Percentiles rank a stretch among this genome's conserved stretches.
These are phyloP conservation scores for Teleogryllus oceanicus DNA, from an alignment of 2,888 invertebrate species.

Conservation along the genomic window DNA sequence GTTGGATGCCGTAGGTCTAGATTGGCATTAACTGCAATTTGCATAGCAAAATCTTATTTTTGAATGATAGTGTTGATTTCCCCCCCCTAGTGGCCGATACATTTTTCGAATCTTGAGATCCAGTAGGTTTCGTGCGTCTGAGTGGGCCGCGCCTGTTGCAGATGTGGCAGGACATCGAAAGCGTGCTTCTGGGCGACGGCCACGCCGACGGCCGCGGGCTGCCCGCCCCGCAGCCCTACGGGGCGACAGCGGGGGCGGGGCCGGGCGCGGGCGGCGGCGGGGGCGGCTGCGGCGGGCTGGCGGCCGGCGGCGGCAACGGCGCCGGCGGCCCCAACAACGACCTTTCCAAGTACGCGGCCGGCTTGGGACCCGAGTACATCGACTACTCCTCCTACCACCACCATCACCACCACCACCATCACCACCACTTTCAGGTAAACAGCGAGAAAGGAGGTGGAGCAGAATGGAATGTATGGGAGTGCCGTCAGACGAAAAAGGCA, in stretches of 20 bases:
- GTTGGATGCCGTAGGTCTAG: too few species aligned
- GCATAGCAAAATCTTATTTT: too few species aligned
- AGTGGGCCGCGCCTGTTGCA: slow-evolving; percentile 39
- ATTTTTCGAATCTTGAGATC: too few species aligned
- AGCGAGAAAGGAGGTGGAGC: too few species aligned
- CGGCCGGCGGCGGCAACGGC: slow-evolving; percentile 20
- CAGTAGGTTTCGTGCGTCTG: background rate
- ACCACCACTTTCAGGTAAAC: slow-evolving; percentile 18
- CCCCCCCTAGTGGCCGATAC: too few species aligned
- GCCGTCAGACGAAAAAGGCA: too few species aligned
- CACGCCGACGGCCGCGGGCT: slow-evolving; percentile 38
- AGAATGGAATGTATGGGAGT: too few species aligned
- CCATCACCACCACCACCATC: slow-evolving; percentile 29
- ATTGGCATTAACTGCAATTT: too few species aligned
- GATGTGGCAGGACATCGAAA: slow-evolving; percentile 52
- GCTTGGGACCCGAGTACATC: slow-evolving; percentile 26
- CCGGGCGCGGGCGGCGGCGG: slow-evolving; percentile 29
- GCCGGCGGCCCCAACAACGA: background rate
- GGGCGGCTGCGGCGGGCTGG: background rate
- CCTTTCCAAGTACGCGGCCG: slow-evolving; percentile 23
- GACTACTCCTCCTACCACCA: slow-evolving; percentile 34
- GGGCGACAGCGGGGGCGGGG: slow-evolving; percentile 38
- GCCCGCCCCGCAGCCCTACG: slow-evolving; percentile 40
- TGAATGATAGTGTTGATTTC: too few species aligned
- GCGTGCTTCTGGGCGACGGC: slow-evolving; percentile 46